These are phyloP conservation scores for Malurus alboscapulatus DNA, from an alignment of 2,113 vertebrate species.

Conservation along the genomic window DNA sequence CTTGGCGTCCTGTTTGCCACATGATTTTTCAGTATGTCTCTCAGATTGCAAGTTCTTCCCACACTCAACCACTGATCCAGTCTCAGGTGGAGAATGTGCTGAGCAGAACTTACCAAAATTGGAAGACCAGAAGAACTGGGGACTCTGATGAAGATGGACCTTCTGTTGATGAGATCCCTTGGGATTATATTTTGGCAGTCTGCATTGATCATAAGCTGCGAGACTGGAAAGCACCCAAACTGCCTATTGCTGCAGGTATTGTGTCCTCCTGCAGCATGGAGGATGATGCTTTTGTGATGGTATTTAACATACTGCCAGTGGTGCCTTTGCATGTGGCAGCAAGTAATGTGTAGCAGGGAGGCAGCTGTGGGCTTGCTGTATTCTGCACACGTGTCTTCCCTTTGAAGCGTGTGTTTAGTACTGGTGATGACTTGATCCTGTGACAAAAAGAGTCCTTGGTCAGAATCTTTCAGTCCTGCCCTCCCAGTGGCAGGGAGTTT, in stretches of 20 bases:
- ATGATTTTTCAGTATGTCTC: constrained; percentile 81
- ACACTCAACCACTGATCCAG: constrained; percentile 83
- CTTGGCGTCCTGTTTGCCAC: constrained; percentile 81
- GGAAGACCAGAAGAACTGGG: constrained; percentile 26
- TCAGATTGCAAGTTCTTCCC: constrained; percentile 79
- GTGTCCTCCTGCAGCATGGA: not conserved
- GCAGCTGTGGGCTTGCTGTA: not conserved
- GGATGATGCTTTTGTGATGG: not conserved
- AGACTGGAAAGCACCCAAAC: constrained; percentile 82
- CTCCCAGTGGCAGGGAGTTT: not conserved
- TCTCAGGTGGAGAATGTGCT: constrained; percentile 88
- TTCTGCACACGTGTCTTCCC: not conserved
- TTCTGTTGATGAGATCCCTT: constrained; percentile 79
- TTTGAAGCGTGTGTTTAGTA: not conserved
- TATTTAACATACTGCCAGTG: not conserved
- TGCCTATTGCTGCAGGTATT: constrained; percentile 77
- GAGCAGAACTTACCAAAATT: constrained; percentile 67
- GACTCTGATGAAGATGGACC: constrained; percentile 25
- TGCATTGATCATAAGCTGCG: constrained; percentile 91
- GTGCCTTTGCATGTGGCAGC: not conserved
- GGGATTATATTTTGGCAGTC: constrained; percentile 83
- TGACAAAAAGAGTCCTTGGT: not conserved
- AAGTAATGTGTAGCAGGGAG: not conserved
- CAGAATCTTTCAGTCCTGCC: not conserved
- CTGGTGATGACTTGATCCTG: not conserved